Base-by-base conservation (phyloP, 2,113 vertebrate species). In the Oostethus manadensis region DNA sequence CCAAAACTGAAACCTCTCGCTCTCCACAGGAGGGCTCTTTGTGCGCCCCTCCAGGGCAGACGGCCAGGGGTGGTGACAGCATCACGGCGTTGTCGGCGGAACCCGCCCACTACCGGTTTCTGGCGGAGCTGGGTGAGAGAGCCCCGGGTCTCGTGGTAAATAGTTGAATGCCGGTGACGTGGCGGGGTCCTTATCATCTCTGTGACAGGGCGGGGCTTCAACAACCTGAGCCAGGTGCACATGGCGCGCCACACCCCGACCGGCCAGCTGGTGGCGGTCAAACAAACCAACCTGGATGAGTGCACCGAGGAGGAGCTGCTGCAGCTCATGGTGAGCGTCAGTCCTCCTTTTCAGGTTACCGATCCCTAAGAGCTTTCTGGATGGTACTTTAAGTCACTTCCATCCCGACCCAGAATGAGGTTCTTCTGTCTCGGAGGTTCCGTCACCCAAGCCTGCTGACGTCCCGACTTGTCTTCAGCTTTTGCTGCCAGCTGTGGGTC, bases 401-500 rank as follows among this genome's bases (percentile, higher is more conserved):
- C 8, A 8, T 29, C 56, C 14, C 11, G 77, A 99, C 14, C 11
- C 78, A 99, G 97, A 96, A 93, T 62, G 94, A 97, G 66, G 89
- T 97, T 71, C 86, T 94, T 77, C 89, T 94, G 56, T 93, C 92
- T 35, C 90, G 93, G 72, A 89, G 93, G 74, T 93, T 98, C 80
- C 93, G 90, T 51, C 95, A 99, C 69, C 86, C 92, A 56, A 95
- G 95, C 61, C 82, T 99, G 80, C 91, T 97, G 88, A 93, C 93
- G 1, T 91, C 94, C 11, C 93, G 93, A 84, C 91, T 95, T 71
- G 93, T 95, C 60, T 98, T 99, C 83, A 93, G 92, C 75, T 90
- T 92, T 79, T 93, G 92, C 86, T 94, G 89, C 70, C 93, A 94
- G 90, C 94, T 98, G 62, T 99, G 97, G 95, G 91, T 96, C 68